Conservation (phyloP, 2,888 invertebrate genomes). For the Ptilodon capucinus region DNA sequence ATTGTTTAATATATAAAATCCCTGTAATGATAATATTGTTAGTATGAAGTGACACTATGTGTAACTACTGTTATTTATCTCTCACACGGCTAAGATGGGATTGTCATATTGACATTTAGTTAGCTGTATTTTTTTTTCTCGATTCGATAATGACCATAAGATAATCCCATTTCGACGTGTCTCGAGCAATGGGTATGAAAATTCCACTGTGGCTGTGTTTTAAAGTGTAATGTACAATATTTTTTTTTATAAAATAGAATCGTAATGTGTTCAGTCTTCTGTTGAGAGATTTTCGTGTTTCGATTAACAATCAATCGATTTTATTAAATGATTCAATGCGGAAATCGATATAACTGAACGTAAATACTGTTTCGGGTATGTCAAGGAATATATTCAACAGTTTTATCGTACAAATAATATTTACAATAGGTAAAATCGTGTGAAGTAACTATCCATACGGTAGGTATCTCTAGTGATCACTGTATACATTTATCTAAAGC, state of each 20-base stretch:
- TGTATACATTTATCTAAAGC: slow-evolving; percentile 82
- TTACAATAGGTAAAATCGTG: slow-evolving; percentile 52
- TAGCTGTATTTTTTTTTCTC: neutral
- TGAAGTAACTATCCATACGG: slow-evolving; percentile 49
- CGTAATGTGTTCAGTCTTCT: slow-evolving; percentile 81
- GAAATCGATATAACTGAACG: slow-evolving; percentile 25
- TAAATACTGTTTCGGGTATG: slow-evolving; percentile 41
- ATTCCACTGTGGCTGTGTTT: slow-evolving; percentile 52
- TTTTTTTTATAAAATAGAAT: slow-evolving; percentile 78
- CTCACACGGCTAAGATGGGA: neutral
- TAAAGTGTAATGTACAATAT: slow-evolving; percentile 70
- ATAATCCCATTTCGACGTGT: slow-evolving; percentile 10
- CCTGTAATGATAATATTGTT: slow-evolving; percentile 82
- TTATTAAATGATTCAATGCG: slow-evolving; percentile 25
- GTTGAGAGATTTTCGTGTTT: slow-evolving; percentile 61
- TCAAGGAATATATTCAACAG: slow-evolving; percentile 52
- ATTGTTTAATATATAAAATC: slow-evolving; percentile 80
- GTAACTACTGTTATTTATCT: slow-evolving; percentile 23
- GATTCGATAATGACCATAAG: neutral
- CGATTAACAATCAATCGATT: slow-evolving; percentile 42
- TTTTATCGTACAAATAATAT: slow-evolving; percentile 61
- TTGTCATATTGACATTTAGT: neutral
- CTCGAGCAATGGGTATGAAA: slow-evolving; percentile 19
- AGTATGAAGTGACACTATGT: slow-evolving; percentile 69
- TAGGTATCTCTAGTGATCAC: slow-evolving; percentile 65